Evolutionary conservation across 2,113 vertebrate genomes (phyloP), one percentile per base, ranked within the genome.

Genomic region (Bubalus kerabau): DNA sequence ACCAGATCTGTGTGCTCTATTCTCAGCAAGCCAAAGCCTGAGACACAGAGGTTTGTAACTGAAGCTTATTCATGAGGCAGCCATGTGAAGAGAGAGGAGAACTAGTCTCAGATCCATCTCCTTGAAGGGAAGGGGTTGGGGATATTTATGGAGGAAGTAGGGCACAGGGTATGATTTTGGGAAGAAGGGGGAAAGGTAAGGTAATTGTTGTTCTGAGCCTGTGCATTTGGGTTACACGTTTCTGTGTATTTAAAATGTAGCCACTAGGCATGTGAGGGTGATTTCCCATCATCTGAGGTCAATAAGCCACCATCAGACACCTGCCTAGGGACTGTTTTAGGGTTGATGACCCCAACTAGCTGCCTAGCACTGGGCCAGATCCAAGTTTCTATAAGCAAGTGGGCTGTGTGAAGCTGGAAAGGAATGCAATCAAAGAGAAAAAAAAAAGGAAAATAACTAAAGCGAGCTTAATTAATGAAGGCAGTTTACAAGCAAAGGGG

Each of bases 231-330:
- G 32, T 36, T 56, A 82, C 21, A 14, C 36, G 32, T 56, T 24
- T 83, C 81, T 56, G 32, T 32, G n/a, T 24, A 36, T 26, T 83
- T n/a, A 83, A 56, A 56, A 36, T 36, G 81, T 23, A 83, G 81
- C 21, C 81, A 83, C 52, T 83, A 14, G 5, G 13, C 52, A 56
- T 83, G 81, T 15, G n/a, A 83, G n/a, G n/a, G 32, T 10, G 13
- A 36, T 83, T 56, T 36, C 32, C 32, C 6, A 1, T 32, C 2
- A 0, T 83, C 32, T 26, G 52, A 36, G 23, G 21, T 83, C 81
- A 56, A 56, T 15, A 7, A n/a, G 52, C 32, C 81, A 54, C 23
- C 81, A 15, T 36, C 30, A 56, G 50, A 83, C 81, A 83, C 50
- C 32, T 36, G 50, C 81, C 81, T 52, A 56, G n/a, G n/a, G 19